phyloP scores from a whole-genome alignment of 2,797 vertebrate species.

The Fundulus diaphanus region DNA sequence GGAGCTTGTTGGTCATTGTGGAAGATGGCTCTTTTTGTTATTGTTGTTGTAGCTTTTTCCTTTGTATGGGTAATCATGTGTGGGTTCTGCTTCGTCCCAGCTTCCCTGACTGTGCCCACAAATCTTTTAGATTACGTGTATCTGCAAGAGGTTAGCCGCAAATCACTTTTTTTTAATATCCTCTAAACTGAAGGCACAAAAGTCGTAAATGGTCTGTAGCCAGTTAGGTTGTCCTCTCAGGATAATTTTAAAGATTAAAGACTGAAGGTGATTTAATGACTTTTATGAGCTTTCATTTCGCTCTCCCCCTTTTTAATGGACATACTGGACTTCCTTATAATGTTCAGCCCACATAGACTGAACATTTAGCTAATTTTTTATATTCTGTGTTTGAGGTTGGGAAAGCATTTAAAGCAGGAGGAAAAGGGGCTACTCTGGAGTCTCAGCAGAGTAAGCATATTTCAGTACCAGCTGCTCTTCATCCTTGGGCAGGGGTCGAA shows the following conservation, averaged over 20 bases:
- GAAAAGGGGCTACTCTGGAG: background rate
- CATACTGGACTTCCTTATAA: conserved; percentile 23
- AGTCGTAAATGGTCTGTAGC: conserved; percentile 71
- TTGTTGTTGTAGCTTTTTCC: conserved; percentile 41
- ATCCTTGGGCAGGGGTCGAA: background rate
- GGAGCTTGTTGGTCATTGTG: conserved; percentile 23
- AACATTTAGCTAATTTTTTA: conserved; percentile 1
- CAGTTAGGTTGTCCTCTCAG: conserved; percentile 66
- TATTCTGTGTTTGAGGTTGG: conserved; percentile 8
- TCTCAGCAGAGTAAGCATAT: background rate
- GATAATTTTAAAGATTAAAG: conserved; percentile 73
- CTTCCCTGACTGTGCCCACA: conserved; percentile 32
- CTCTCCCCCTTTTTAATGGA: conserved; percentile 48
- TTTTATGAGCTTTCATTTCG: conserved; percentile 65
- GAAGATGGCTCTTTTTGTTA: conserved; percentile 25
- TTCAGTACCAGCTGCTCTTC: background rate
- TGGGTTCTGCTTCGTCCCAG: conserved; percentile 33
- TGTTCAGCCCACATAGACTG: conserved; percentile 30
- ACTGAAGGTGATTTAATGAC: conserved; percentile 60
- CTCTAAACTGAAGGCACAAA: conserved; percentile 61
- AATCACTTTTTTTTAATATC: conserved; percentile 76
- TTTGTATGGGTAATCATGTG: conserved; percentile 33
- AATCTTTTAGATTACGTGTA: conserved; percentile 65
- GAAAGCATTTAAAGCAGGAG: background rate
- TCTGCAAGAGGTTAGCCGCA: conserved; percentile 51